phyloP scores from a whole-genome alignment of 2,888 invertebrate species.

The Hemithea aestivaria region DNA sequence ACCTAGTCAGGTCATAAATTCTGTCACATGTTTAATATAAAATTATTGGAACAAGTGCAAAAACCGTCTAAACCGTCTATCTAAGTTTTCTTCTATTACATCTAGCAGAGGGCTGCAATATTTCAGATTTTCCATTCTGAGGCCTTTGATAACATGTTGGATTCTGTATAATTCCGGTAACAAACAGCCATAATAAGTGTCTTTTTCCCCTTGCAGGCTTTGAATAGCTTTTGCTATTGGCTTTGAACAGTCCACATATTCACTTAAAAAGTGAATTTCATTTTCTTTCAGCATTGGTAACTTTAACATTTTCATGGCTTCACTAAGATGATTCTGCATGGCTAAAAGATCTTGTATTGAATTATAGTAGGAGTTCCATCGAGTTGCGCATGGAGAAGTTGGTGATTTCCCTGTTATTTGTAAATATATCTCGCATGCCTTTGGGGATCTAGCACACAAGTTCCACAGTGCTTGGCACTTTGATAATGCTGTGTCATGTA shows the following conservation, averaged over 20 bases:
- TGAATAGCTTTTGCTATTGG: slow-evolving; percentile 23
- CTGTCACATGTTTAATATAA: too few species aligned
- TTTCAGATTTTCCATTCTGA: not conserved
- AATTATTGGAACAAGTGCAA: too few species aligned
- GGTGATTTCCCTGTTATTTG: not conserved
- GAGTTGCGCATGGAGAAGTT: not conserved
- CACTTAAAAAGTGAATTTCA: slow-evolving; percentile 26
- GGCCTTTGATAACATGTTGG: not conserved
- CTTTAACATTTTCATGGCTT: slow-evolving; percentile 15
- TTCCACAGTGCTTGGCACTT: not conserved
- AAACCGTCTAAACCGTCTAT: too few species aligned
- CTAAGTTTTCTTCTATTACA: too few species aligned
- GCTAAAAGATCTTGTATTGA: slow-evolving; percentile 24
- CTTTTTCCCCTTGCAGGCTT: slow-evolving; percentile 22
- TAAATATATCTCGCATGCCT: not conserved
- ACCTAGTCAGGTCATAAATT: too few species aligned
- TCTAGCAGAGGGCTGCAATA: too few species aligned
- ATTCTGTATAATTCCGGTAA: slow-evolving; percentile 1
- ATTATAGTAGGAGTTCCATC: slow-evolving; percentile 14
- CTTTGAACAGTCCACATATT: slow-evolving; percentile 25
- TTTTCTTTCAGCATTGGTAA: slow-evolving; percentile 21
- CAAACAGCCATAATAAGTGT: slow-evolving; percentile 25
- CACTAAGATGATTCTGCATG: slow-evolving; percentile 14
- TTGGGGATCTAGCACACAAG: not conserved
- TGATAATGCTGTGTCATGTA: not conserved